Conservation (phyloP, 1,140 invertebrate species). For the Spodoptera frugiperda region DNA sequence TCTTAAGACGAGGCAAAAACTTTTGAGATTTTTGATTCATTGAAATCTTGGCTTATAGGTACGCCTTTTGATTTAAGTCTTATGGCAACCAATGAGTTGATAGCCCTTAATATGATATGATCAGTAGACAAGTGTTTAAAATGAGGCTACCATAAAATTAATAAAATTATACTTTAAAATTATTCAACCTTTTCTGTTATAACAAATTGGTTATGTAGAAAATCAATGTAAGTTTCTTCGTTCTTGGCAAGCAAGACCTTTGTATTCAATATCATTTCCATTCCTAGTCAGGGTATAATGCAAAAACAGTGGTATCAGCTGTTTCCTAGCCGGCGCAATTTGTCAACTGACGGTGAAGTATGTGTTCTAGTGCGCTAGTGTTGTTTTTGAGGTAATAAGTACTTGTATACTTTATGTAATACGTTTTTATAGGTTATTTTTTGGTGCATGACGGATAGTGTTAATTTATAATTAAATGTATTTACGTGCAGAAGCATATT, state of each 20-base stretch:
- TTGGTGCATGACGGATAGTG: too few relatives aligned
- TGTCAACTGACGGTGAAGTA: conserved; percentile 32
- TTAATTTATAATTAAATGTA: too few relatives aligned
- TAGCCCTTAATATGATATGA: too few relatives aligned
- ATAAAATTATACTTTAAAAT: not conserved
- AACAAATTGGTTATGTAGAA: not conserved
- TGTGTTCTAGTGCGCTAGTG: conserved; percentile 13
- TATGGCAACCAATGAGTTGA: too few relatives aligned
- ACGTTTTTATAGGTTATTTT: too few relatives aligned
- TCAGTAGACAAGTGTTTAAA: too few relatives aligned
- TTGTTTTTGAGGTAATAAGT: conserved; percentile 17
- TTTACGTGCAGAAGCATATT: too few relatives aligned
- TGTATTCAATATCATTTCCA: conserved; percentile 28
- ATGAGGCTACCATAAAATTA: too few relatives aligned
- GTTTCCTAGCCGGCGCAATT: conserved; percentile 26
- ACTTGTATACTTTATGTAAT: not conserved
- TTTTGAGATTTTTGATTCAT: too few relatives aligned
- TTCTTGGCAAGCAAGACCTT: conserved; percentile 15
- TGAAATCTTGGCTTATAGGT: too few relatives aligned
- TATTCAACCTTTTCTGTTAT: not conserved
- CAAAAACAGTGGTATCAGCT: conserved; percentile 31
- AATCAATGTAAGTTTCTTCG: not conserved
- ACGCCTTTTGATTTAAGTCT: too few relatives aligned
- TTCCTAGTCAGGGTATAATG: conserved; percentile 18
- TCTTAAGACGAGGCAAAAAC: too few relatives aligned